These are phyloP conservation scores for Stenodema calcarata DNA, from an alignment of 2,888 invertebrate genomes.

Conservation along the genomic window DNA sequence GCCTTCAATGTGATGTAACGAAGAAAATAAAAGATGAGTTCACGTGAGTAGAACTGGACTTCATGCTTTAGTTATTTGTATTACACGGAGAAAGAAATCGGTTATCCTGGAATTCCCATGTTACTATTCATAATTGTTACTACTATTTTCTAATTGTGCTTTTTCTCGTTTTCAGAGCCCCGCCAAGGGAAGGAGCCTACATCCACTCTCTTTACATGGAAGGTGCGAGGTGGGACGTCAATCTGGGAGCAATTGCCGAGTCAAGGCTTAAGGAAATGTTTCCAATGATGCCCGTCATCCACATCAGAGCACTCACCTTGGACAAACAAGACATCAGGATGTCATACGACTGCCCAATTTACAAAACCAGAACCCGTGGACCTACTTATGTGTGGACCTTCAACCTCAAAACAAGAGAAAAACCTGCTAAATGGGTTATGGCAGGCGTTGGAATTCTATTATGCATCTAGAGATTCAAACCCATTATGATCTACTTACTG, in stretches of 20 bases:
- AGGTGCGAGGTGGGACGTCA: conserved; percentile 91
- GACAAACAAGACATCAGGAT: conserved; percentile 89
- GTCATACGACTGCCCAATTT: conserved; percentile 91
- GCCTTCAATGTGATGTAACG: conserved; percentile 91
- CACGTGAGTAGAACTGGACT: conserved; percentile 63
- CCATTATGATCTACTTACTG: too few relatives aligned
- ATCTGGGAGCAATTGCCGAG: conserved; percentile 79
- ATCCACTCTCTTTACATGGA: conserved; percentile 91
- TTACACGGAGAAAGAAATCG: too few relatives aligned
- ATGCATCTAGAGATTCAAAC: conserved; percentile 68
- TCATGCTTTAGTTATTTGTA: too few relatives aligned
- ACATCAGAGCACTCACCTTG: conserved; percentile 82
- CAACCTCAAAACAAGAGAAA: conserved; percentile 87
- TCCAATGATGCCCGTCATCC: conserved; percentile 89
- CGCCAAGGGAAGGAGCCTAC: conserved; percentile 91
- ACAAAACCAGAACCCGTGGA: conserved; percentile 87
- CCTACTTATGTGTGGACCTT: conserved; percentile 97
- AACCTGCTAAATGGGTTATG: conserved; percentile 88
- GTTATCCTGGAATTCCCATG: too few relatives aligned
- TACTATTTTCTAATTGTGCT: too few relatives aligned
- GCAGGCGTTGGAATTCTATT: conserved; percentile 91
- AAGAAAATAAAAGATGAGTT: conserved; percentile 87
- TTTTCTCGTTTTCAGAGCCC: conserved; percentile 64
- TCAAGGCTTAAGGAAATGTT: conserved; percentile 88
- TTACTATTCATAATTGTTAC: too few relatives aligned